Evolutionary conservation across 2,113 vertebrate genomes (phyloP).

Genomic region (Cyprinus carpio): DNA sequence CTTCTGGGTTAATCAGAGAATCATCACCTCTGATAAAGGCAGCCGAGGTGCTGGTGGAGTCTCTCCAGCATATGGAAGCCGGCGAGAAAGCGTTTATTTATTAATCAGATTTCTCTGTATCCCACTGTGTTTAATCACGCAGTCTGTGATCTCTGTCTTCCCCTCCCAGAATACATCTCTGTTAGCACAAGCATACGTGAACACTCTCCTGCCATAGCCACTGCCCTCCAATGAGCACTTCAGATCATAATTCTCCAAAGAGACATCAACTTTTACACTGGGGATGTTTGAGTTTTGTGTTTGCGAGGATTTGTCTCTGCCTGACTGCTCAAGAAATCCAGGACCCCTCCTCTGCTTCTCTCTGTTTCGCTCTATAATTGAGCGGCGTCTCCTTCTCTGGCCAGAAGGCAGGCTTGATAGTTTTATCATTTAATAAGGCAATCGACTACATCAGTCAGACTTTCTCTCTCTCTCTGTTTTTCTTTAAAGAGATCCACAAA

Average conservation of each 20-base stretch:
- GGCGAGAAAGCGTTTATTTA: slow-evolving; percentile 54
- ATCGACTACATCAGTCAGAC: slow-evolving; percentile 46
- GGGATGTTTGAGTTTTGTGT: slow-evolving; percentile 3
- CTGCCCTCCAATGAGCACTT: not conserved
- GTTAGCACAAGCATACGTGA: not conserved
- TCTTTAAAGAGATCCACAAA: slow-evolving; percentile 2
- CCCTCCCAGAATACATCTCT: slow-evolving; percentile 10
- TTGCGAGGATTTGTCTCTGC: slow-evolving; percentile 18
- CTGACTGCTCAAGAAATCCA: slow-evolving; percentile 10
- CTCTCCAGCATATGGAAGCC: slow-evolving; percentile 53
- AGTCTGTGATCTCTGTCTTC: slow-evolving; percentile 47
- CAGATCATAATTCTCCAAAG: not conserved
- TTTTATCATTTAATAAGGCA: slow-evolving; percentile 56
- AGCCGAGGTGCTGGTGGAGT: slow-evolving; percentile 36
- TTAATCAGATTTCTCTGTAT: slow-evolving; percentile 57
- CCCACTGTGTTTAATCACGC: slow-evolving; percentile 57
- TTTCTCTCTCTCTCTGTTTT: slow-evolving; percentile 12
- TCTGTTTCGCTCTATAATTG: slow-evolving; percentile 38
- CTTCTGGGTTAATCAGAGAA: slow-evolving; percentile 56
- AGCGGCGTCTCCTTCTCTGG: slow-evolving; percentile 26
- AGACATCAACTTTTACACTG: not conserved
- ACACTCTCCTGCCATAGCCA: not conserved
- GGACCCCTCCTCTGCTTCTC: slow-evolving; percentile 10
- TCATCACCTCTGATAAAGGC: slow-evolving; percentile 51
- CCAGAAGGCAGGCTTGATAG: slow-evolving; percentile 35